Percentiles rank a stretch among this genome's conserved stretches.
Evolutionary conservation across 2,888 invertebrate genomes (phyloP).

Genomic region (Euspilapteryx auroguttella): DNA sequence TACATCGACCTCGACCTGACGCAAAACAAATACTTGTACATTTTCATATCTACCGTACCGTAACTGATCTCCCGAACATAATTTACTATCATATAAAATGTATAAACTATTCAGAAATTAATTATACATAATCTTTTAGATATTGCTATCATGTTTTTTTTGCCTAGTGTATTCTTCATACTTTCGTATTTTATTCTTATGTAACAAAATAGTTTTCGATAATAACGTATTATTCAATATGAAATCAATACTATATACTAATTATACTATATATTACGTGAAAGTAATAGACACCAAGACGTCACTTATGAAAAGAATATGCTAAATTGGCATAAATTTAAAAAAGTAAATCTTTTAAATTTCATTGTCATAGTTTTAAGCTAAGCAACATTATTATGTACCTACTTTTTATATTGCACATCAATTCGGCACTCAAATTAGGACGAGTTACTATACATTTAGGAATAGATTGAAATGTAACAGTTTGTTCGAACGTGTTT

Average conservation of each 20-base stretch:
- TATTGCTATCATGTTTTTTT: too few relatives aligned
- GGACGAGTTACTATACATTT: slow-evolving; percentile 31
- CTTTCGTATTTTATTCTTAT: too few relatives aligned
- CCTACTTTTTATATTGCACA: slow-evolving; percentile 58
- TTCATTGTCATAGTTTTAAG: slow-evolving; percentile 58
- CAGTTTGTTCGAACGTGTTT: too few relatives aligned
- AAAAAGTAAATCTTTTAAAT: slow-evolving; percentile 46
- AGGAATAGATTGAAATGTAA: too few relatives aligned
- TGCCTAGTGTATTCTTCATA: too few relatives aligned
- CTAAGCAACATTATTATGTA: slow-evolving; percentile 35
- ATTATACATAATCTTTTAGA: too few relatives aligned
- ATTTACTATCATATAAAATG: slow-evolving; percentile 50
- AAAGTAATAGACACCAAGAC: slow-evolving; percentile 28
- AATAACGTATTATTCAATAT: slow-evolving; percentile 59
- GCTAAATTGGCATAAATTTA: slow-evolving; percentile 50
- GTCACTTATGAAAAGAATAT: slow-evolving; percentile 52
- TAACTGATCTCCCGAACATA: slow-evolving; percentile 59
- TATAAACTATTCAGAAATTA: slow-evolving; percentile 50
- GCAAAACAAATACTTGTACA: slow-evolving; percentile 34
- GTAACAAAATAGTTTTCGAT: slow-evolving; percentile 55
- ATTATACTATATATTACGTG: slow-evolving; percentile 43
- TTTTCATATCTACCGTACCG: slow-evolving; percentile 46
- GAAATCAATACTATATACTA: slow-evolving; percentile 58
- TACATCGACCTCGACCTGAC: background rate
- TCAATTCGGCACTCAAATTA: slow-evolving; percentile 49